These are phyloP conservation scores for Ypsolopha sequella DNA, from an alignment of 2,888 invertebrate genomes.

Conservation along the genomic window DNA sequence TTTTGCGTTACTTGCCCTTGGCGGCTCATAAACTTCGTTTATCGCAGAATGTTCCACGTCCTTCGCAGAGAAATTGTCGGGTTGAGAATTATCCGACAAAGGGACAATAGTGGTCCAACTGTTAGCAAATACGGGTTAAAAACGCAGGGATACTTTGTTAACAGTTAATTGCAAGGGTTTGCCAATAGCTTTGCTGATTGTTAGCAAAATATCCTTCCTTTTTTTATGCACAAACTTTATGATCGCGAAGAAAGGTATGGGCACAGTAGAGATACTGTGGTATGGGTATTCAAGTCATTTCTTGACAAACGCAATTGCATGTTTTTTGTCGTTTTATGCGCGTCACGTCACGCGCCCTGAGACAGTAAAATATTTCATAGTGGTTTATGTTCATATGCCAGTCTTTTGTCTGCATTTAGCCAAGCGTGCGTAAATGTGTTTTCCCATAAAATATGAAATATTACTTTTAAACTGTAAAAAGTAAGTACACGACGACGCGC, in stretches of 20 bases:
- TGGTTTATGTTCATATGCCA: not conserved
- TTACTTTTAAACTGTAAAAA: too few relatives aligned
- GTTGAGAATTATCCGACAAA: slow-evolving; percentile 32
- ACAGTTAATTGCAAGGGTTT: slow-evolving; percentile 57
- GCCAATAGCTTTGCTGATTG: slow-evolving; percentile 39
- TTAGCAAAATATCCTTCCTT: slow-evolving; percentile 34
- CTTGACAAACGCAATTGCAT: slow-evolving; percentile 13
- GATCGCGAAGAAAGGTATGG: slow-evolving; percentile 28
- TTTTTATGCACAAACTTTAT: slow-evolving; percentile 27
- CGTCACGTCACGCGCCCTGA: not conserved
- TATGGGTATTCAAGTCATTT: not conserved
- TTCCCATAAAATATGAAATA: too few relatives aligned
- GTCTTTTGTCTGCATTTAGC: too few relatives aligned
- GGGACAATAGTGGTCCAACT: slow-evolving; percentile 35
- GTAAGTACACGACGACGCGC: too few relatives aligned
- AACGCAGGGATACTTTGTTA: slow-evolving; percentile 35
- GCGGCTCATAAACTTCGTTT: slow-evolving; percentile 43
- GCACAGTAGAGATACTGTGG: too few relatives aligned
- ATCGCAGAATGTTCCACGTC: slow-evolving; percentile 22
- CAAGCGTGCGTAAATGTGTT: too few relatives aligned
- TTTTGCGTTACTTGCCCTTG: slow-evolving; percentile 36
- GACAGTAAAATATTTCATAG: not conserved
- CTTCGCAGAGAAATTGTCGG: slow-evolving; percentile 34
- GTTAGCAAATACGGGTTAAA: slow-evolving; percentile 38
- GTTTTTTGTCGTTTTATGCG: slow-evolving; percentile 5